Evolutionary conservation across 1,140 invertebrate genomes (phyloP).

Genomic region (Lucilia sericata): DNA sequence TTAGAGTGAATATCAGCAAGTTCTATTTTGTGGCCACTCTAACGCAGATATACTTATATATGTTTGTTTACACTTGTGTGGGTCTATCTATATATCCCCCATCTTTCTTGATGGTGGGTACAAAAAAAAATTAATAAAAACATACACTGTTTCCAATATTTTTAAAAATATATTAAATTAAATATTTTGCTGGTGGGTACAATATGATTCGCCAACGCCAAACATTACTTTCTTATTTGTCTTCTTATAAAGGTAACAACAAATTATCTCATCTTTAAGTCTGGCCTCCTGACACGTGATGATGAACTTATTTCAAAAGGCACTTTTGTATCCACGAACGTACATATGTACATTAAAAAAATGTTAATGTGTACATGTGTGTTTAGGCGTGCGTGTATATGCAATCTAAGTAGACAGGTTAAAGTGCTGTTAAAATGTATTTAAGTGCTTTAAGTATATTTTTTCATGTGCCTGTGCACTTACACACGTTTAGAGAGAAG

Average conservation of each 20-base stretch:
- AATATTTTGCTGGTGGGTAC: too few relatives aligned
- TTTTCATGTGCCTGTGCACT: neutral
- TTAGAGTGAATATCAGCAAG: too few relatives aligned
- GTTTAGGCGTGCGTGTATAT: neutral
- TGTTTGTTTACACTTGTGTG: too few relatives aligned
- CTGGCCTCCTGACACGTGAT: neutral
- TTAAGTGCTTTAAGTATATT: neutral
- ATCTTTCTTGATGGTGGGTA: too few relatives aligned
- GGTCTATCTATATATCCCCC: too few relatives aligned
- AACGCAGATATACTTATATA: too few relatives aligned
- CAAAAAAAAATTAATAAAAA: too few relatives aligned
- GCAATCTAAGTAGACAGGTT: neutral
- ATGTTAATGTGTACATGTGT: neutral
- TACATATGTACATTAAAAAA: too few relatives aligned
- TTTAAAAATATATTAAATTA: too few relatives aligned
- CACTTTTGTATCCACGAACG: neutral
- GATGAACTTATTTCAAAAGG: neutral
- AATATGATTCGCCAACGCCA: too few relatives aligned
- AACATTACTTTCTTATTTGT: neutral
- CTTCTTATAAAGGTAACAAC: neutral
- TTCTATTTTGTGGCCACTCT: too few relatives aligned
- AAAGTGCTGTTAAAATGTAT: conserved; percentile 5
- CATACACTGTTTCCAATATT: too few relatives aligned
- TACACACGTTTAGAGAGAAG: neutral
- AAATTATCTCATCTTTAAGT: neutral